Conservation (phyloP, 2,888 invertebrate species). For the Ecdyonurus torrentis region DNA sequence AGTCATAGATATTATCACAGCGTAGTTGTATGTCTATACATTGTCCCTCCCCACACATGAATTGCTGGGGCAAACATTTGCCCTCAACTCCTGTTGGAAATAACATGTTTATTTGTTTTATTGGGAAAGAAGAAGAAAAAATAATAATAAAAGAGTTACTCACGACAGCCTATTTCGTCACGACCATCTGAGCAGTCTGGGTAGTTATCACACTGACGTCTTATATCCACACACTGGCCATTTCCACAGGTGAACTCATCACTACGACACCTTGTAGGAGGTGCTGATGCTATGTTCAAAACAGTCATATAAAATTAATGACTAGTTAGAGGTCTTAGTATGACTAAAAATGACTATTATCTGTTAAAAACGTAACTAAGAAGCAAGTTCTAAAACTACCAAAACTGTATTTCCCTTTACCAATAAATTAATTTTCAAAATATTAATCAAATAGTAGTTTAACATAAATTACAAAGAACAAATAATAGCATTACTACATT, state of each 20-base stretch:
- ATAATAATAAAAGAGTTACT: constrained; percentile 23
- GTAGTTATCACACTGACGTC: constrained; percentile 41
- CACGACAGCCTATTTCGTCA: constrained; percentile 79
- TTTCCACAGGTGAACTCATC: constrained; percentile 35
- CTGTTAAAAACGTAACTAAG: too few species aligned
- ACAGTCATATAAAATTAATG: too few species aligned
- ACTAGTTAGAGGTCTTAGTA: too few species aligned
- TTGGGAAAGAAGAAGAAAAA: neutral
- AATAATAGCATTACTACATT: too few species aligned
- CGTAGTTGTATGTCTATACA: constrained; percentile 62
- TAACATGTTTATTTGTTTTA: neutral
- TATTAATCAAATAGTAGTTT: too few species aligned
- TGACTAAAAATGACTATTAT: too few species aligned
- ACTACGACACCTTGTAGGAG: too few species aligned
- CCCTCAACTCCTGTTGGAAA: constrained; percentile 8
- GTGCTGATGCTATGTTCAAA: too few species aligned
- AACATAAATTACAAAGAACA: too few species aligned
- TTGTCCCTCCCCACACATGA: constrained; percentile 24
- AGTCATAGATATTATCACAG: constrained; percentile 83
- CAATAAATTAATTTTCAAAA: too few species aligned
- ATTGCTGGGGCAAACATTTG: constrained; percentile 19
- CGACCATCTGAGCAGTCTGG: constrained; percentile 64
- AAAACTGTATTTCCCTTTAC: too few species aligned
- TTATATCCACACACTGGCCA: constrained; percentile 39
- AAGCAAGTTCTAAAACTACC: too few species aligned